Base-by-base conservation (phyloP, 2,797 vertebrate species). In the Pelodytes ibericus region DNA sequence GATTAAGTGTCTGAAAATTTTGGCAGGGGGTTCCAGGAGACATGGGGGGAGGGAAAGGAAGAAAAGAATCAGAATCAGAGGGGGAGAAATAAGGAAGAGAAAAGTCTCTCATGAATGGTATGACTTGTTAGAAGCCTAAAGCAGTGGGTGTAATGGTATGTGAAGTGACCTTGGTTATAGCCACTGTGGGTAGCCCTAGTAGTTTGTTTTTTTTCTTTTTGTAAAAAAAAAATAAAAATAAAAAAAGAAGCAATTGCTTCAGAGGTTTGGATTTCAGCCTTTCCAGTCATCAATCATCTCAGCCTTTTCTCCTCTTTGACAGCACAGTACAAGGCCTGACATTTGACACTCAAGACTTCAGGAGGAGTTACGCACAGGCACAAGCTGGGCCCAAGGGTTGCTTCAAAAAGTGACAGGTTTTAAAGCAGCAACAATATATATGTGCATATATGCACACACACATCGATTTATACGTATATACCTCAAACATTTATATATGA, bases 321-420 rank as follows among this genome's bases (percentile, higher is more conserved):
- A 99, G 96, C 95, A 96, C 90, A 93, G 96, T 97, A 96, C 96
- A 96, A 97, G 95, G 95, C 95, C 93, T 96, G 96, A 98, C 97
- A 99, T 98, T 97, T 99, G 98, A 99, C 96, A 97, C 96, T 92
- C 91, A 87, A 88, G 94, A 98, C 96, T 95, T 83, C 89, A 69
- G 77, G 77, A 88, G 92, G 92, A 95, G 89, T 90, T 88, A 63
- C 63, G 73, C 84, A 92, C 91, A 94, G 93, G 92, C 94, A 91
- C 89, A 90, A 93, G 90, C 92, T 89, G 87, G 94, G 93, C 94
- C 93, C 91, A 86, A 80, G 88, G 93, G 94, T 93, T 86, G 72
- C 90, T 93, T 89, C 91, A 91, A 90, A 88, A 90, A 88, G 86
- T 91, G 89, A 90, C 90, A 88, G 77, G 77, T 84, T 81, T 85